Conservation (phyloP, 2,797 vertebrate genomes). For the Hypotaenidia okinawae region DNA sequence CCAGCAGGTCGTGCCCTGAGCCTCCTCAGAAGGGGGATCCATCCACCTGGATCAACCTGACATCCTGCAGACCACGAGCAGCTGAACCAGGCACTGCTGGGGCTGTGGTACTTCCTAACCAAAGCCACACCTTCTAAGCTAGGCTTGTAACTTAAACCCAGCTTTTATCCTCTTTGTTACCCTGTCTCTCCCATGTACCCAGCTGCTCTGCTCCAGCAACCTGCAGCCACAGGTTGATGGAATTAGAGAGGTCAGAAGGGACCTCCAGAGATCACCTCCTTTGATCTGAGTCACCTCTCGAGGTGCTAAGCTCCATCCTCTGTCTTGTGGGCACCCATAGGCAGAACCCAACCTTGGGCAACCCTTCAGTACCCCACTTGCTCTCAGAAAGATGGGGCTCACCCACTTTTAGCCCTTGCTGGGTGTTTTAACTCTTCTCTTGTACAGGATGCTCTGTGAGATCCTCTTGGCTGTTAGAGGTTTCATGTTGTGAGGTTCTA, state of each 20-base stretch:
- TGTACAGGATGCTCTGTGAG: not conserved
- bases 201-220: not conserved
- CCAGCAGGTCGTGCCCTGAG: not conserved
- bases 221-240: too few relatives aligned
- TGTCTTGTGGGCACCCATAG: accelerated
- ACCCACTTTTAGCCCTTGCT: not conserved
- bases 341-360: not conserved
- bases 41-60: not conserved
- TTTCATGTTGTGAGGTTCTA: accelerated
- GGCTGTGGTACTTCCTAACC: not conserved
- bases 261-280: too few relatives aligned
- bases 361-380: accelerated
- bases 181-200: not conserved
- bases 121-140: not conserved
- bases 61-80: accelerated
- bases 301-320: not conserved
- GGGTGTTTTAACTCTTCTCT: not conserved
- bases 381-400: not conserved
- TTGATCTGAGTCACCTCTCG: not conserved
- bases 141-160: not conserved
- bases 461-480: accelerated
- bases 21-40: too few relatives aligned
- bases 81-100: not conserved
- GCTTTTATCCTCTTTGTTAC: not conserved
- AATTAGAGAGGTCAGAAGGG: too few relatives aligned